phyloP scores from a whole-genome alignment of 2,113 vertebrate genomes.

The Brachirus orientalis region DNA sequence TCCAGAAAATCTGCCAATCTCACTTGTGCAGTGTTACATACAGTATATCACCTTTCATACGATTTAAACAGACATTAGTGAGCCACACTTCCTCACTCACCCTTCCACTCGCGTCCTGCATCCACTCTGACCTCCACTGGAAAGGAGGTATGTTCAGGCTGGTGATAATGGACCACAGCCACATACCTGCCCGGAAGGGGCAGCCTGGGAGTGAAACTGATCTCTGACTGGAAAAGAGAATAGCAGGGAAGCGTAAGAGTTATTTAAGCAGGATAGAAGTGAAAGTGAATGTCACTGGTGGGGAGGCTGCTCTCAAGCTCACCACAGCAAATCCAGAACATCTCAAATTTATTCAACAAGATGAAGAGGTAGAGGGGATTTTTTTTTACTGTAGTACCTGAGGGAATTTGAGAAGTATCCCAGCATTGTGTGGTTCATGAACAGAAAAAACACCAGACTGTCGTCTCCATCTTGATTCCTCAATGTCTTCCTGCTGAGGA shows the following conservation, averaged over 20 bases:
- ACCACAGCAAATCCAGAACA: background rate
- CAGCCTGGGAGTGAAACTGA: conserved; percentile 82
- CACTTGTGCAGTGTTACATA: no score
- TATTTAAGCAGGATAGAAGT: background rate
- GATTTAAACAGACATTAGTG: conserved; percentile 19
- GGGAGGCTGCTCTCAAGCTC: background rate
- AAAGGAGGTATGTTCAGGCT: conserved; percentile 82
- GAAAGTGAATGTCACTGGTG: background rate
- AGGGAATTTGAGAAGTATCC: conserved; percentile 81
- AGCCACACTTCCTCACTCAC: conserved; percentile 74
- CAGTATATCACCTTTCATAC: background rate
- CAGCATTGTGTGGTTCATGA: conserved; percentile 59
- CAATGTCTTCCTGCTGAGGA: conserved; percentile 29
- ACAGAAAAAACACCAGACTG: conserved; percentile 50
- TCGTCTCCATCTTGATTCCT: conserved; percentile 60
- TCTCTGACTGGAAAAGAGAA: conserved; percentile 79
- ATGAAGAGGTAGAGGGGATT: background rate
- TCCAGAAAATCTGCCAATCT: no score
- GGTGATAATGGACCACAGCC: conserved; percentile 88
- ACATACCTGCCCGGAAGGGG: conserved; percentile 81
- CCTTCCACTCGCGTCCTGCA: conserved; percentile 79
- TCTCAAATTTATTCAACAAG: background rate
- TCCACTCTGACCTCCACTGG: conserved; percentile 82
- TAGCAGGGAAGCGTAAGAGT: background rate
- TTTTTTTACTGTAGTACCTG: conserved; percentile 81